These are phyloP conservation scores for Thereva nobilitata DNA, from an alignment of 2,888 invertebrate species.

Conservation along the genomic window DNA sequence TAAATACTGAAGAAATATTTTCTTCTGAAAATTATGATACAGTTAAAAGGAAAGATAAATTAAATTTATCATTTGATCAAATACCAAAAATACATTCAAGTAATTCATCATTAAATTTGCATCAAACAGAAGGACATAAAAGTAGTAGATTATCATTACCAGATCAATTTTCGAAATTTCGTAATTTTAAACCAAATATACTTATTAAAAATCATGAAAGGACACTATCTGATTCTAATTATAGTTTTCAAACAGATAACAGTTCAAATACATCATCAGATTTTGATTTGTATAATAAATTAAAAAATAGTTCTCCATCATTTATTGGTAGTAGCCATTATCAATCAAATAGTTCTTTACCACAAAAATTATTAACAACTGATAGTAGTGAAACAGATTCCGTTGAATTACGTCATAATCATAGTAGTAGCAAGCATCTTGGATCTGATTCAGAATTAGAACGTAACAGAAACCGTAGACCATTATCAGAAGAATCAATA, in stretches of 20 bases:
- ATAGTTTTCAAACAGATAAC: slow-evolving; percentile 57
- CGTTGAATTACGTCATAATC: slow-evolving; percentile 62
- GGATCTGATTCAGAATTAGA: slow-evolving; percentile 62
- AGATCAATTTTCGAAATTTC: slow-evolving; percentile 54
- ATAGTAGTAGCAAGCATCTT: slow-evolving; percentile 23
- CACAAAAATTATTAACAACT: slow-evolving; percentile 44
- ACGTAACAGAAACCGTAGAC: slow-evolving; percentile 69
- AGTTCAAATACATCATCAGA: slow-evolving; percentile 57
- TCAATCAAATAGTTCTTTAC: slow-evolving; percentile 53
- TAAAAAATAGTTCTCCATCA: slow-evolving; percentile 53
- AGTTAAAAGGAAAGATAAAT: slow-evolving; percentile 55
- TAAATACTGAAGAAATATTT: slow-evolving; percentile 65
- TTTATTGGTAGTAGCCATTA: slow-evolving; percentile 49
- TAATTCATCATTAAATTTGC: slow-evolving; percentile 53
- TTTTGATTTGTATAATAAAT: slow-evolving; percentile 55
- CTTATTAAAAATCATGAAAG: slow-evolving; percentile 53
- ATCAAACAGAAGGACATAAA: slow-evolving; percentile 49
- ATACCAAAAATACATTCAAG: slow-evolving; percentile 56
- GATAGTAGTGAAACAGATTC: slow-evolving; percentile 58
- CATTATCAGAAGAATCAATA: slow-evolving; percentile 73
- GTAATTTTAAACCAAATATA: slow-evolving; percentile 45
- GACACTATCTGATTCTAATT: slow-evolving; percentile 56
- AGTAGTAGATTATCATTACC: slow-evolving; percentile 56
- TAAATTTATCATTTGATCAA: slow-evolving; percentile 54
- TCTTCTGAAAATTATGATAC: slow-evolving; percentile 58